Evolutionary conservation across 2,888 invertebrate genomes (phyloP).

Genomic region (Lithophane ornitopus): DNA sequence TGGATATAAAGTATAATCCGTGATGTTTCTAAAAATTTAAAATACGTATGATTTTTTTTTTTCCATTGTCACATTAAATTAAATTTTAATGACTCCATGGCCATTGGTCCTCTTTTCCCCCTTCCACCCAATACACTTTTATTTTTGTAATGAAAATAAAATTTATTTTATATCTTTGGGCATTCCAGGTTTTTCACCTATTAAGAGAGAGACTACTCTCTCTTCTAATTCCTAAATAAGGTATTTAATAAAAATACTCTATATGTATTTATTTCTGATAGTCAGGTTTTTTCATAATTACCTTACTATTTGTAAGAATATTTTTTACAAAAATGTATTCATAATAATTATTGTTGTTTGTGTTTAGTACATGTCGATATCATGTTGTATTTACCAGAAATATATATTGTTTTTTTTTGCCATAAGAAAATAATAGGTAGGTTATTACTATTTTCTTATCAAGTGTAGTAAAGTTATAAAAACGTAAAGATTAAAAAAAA

Average conservation of each 20-base stretch:
- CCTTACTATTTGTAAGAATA: not conserved
- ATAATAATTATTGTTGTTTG: not conserved
- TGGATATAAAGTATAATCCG: not conserved
- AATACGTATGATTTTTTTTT: not conserved
- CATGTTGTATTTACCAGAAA: not conserved
- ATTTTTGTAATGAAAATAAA: not conserved
- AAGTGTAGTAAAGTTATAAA: not conserved
- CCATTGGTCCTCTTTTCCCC: slow-evolving; percentile 6
- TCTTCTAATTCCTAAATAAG: not conserved
- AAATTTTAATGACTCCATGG: not conserved
- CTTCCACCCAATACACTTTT: not conserved
- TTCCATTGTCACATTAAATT: not conserved
- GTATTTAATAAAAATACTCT: not conserved
- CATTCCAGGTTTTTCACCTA: no score
- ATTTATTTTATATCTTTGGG: not conserved
- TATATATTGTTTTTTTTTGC: not conserved
- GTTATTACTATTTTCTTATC: not conserved
- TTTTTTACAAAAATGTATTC: not conserved
- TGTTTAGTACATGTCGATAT: not conserved
- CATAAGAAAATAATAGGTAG: no score
- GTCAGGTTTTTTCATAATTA: not conserved
- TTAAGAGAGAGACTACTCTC: not conserved
- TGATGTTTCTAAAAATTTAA: not conserved
- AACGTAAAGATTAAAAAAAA: not conserved
- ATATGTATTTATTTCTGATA: not conserved